Percentiles rank a stretch among this genome's conserved stretches.
Conservation (phyloP, 2,797 vertebrate genomes). For the Masticophis lateralis region DNA sequence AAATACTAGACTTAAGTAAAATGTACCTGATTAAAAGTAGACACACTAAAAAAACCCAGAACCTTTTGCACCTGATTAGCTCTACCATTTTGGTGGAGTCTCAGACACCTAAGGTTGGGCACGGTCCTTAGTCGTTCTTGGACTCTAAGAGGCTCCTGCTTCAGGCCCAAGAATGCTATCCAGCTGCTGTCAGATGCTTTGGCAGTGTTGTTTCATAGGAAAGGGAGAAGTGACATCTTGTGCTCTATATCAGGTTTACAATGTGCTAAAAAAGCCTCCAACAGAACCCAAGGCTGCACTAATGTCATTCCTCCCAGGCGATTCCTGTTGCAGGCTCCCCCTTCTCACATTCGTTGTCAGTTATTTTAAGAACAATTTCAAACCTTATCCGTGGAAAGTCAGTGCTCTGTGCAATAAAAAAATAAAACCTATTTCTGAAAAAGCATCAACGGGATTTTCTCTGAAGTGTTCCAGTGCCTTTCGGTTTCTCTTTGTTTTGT, state of each 20-base stretch:
- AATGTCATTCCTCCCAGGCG: not conserved
- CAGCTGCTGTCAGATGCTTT: not conserved
- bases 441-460: slow-evolving; percentile 57
- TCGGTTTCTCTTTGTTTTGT: slow-evolving; percentile 77
- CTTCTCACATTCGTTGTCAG: not conserved
- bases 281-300: not conserved
- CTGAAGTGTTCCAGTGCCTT: slow-evolving; percentile 76
- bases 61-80: not conserved
- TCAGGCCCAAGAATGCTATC: not conserved
- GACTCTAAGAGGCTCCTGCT: not conserved
- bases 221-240: not conserved
- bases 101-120: not conserved
- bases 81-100: not conserved
- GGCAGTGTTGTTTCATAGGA: not conserved
- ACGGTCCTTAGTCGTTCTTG: not conserved
- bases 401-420: slow-evolving; percentile 33
- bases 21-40: slow-evolving; percentile 25
- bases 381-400: not conserved
- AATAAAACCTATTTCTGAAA: not conserved
- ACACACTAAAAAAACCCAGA: not conserved
- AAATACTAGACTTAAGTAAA: slow-evolving; percentile 33
- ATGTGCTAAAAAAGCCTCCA: not conserved
- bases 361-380: not conserved
- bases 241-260: not conserved
- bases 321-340: not conserved